These are phyloP conservation scores for Cinclus cinclus DNA, from an alignment of 2,113 vertebrate genomes.

Conservation along the genomic window DNA sequence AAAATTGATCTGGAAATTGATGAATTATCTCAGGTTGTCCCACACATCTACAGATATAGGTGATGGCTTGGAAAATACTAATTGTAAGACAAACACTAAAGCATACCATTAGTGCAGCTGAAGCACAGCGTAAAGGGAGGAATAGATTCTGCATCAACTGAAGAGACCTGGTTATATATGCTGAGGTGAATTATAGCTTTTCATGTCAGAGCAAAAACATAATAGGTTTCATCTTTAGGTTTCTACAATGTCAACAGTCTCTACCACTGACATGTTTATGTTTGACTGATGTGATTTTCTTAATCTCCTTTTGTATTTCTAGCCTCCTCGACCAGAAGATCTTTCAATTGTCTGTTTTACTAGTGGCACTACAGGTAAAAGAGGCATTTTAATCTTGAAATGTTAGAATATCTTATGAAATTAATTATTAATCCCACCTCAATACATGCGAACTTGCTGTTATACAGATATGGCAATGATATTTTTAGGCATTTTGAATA, in stretches of 20 bases:
- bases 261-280: neutral
- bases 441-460: neutral
- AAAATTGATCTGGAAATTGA: neutral
- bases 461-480: neutral
- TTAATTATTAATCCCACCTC: neutral
- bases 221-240: neutral
- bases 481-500: neutral
- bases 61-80: neutral
- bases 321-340: constrained; percentile 91
- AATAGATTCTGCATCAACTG: neutral
- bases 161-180: neutral
- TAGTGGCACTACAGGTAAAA: constrained; percentile 92
- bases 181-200: neutral
- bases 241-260: neutral
- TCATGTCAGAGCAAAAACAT: neutral
- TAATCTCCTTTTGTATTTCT: constrained; percentile 44
- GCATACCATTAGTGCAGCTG: neutral
- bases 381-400: neutral
- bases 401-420: neutral
- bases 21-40: neutral
- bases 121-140: neutral
- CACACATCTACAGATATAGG: neutral
- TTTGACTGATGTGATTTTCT: neutral
- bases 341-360: constrained; percentile 96
- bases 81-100: neutral